phyloP scores from a whole-genome alignment of 2,888 invertebrate species.

The Eueremaeus valkanovi region DNA sequence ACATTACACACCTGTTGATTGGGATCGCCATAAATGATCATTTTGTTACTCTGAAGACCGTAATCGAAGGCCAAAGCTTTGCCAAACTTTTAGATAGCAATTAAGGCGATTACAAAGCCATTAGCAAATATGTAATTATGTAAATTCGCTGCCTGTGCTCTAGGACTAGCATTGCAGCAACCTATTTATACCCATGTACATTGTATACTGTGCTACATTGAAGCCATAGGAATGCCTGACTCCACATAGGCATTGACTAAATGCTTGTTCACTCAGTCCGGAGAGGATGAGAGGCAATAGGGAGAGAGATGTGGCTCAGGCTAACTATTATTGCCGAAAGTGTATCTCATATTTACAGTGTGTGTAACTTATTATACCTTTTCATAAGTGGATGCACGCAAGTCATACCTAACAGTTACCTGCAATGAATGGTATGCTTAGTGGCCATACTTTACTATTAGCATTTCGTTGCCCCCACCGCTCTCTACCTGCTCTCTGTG shows the following conservation, averaged over 20 bases:
- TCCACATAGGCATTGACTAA: no score
- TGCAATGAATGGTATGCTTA: background rate
- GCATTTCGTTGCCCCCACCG: constrained; percentile 9
- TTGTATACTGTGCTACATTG: no score
- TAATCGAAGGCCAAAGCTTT: background rate
- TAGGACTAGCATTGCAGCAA: no score
- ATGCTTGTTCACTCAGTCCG: background rate
- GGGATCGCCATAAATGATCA: constrained; percentile 6
- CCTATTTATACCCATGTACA: constrained; percentile 10
- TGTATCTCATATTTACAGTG: constrained; percentile 20
- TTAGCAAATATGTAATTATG: constrained; percentile 23
- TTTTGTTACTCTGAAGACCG: background rate
- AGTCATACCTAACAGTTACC: background rate
- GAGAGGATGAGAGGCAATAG: background rate
- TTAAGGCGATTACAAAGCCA: constrained; percentile 25
- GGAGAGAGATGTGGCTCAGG: background rate
- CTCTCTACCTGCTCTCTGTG: background rate
- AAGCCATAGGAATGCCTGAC: no score
- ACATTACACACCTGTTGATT: constrained; percentile 26
- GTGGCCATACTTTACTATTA: background rate
- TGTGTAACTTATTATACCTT: background rate
- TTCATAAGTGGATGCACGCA: background rate
- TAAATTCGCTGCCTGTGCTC: background rate
- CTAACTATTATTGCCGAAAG: constrained; percentile 6
- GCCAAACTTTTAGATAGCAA: background rate